These are phyloP conservation scores for Pristionchus mayeri DNA, from an alignment of 2,888 invertebrate species.

Conservation along the genomic window DNA sequence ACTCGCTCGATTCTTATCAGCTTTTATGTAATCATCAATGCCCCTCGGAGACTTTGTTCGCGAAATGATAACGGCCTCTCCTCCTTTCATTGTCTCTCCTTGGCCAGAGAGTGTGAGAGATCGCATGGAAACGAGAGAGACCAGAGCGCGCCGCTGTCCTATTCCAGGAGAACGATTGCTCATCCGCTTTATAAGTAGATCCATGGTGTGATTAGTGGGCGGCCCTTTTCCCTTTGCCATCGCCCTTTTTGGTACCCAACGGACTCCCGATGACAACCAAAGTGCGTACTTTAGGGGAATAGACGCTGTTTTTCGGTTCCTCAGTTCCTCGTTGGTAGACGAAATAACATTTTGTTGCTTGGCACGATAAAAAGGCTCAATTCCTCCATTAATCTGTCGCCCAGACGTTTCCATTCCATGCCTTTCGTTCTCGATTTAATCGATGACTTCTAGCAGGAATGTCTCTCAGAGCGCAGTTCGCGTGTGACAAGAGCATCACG, in stretches of 20 bases:
- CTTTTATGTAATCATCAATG: not conserved
- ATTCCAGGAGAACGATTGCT: not conserved
- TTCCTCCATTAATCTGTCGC: no score
- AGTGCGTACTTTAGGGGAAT: not conserved
- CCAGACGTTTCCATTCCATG: no score
- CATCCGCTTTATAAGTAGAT: slow-evolving; percentile 6
- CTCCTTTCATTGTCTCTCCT: not conserved
- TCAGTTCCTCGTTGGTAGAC: not conserved
- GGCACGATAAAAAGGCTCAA: no score
- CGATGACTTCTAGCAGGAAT: slow-evolving; percentile 7
- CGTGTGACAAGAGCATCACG: slow-evolving; percentile 76
- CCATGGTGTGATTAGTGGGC: not conserved
- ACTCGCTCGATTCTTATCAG: not conserved
- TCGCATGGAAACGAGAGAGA: not conserved
- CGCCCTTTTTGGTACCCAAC: not conserved
- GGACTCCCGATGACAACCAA: not conserved
- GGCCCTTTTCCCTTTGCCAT: not conserved
- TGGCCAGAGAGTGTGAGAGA: not conserved
- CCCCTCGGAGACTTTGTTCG: slow-evolving; percentile 28
- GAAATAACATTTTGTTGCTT: no score
- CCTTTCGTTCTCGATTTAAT: not conserved
- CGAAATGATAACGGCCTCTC: slow-evolving; percentile 20
- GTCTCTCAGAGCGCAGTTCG: slow-evolving; percentile 72
- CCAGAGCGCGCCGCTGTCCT: not conserved
- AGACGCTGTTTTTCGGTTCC: not conserved